Base-by-base conservation (phyloP, 2,113 vertebrate genomes). In the Platichthys flesus region DNA sequence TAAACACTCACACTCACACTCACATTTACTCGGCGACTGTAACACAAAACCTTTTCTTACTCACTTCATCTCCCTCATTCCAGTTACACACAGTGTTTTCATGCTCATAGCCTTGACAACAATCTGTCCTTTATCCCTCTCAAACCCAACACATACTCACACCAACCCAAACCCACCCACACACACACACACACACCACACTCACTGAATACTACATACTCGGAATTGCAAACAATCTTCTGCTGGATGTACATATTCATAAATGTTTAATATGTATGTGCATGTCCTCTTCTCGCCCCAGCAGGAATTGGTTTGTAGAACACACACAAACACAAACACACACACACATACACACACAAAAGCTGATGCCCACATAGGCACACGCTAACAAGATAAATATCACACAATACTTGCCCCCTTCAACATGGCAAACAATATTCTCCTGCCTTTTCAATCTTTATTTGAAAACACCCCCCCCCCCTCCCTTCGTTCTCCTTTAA, bases 261-360 rank as follows among this genome's bases (percentile, higher is more conserved):
- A 67, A 81, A 88, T 82, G 42, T 88, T 86, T 85, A 59, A 91
- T 85, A 71, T 52, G 49, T 45, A 67, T 67, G 73, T 56, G 31
- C 59, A 67, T 51, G 60, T 60, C 47, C 6, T 75, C 54, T 13
- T 55, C 67, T 70, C 21, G 3, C 56, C 59, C 78, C 67, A 59
- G 60, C n/a, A 72, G 58, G 26, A 69, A 49, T 35, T 31, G 21
- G 35, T 68, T 79, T 70, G 71, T 54, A 69, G 28, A 67, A 73
- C 64, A 31, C 7, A 64, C 14, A 70, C 6, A 23, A 45, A 65
- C 72, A 63, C 47, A 42, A 28, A 28, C 26, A 28, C 26, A 28
- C 26, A 28, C 26, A 28, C 26, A 28, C 21, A 52, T 16, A 54
- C 63, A 58, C 28, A 65, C 16, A 42, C 42, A 63, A 9, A 52